Conservation (phyloP, 2,797 vertebrate species). For the Bovichtus variegatus region DNA sequence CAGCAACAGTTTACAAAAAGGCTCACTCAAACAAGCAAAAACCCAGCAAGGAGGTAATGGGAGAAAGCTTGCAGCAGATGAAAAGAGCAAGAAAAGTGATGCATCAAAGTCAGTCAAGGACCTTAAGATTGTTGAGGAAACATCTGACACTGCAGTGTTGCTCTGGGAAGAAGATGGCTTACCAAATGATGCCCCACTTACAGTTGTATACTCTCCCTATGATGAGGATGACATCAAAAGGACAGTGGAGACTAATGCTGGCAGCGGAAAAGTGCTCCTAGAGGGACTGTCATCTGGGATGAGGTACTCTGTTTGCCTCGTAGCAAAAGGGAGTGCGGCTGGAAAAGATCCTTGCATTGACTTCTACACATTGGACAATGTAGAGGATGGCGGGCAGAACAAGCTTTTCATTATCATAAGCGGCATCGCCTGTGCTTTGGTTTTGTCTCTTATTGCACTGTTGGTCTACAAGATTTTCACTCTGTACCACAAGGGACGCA, state of each 20-base stretch:
- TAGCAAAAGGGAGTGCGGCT: slow-evolving; percentile 85
- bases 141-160: slow-evolving; percentile 89
- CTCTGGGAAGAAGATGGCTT: slow-evolving; percentile 87
- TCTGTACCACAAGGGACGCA: slow-evolving; percentile 85
- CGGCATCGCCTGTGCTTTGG: slow-evolving; percentile 86
- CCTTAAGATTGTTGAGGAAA: slow-evolving; percentile 89
- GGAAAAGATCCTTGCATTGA: slow-evolving; percentile 91
- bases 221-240: slow-evolving; percentile 89
- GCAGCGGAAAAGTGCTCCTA: slow-evolving; percentile 90
- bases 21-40: slow-evolving; percentile 59
- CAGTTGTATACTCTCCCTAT: slow-evolving; percentile 92
- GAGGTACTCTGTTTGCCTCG: slow-evolving; percentile 93
- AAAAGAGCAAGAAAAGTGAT: slow-evolving; percentile 75
- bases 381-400: slow-evolving; percentile 71
- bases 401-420: slow-evolving; percentile 85
- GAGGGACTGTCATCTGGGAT: slow-evolving; percentile 89
- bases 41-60: slow-evolving; percentile 58
- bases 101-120: slow-evolving; percentile 80
- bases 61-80: slow-evolving; percentile 78
- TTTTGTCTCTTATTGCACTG: slow-evolving; percentile 89
- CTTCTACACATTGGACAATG: slow-evolving; percentile 87
- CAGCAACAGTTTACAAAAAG: slow-evolving; percentile 53
- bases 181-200: slow-evolving; percentile 80
- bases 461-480: slow-evolving; percentile 93
- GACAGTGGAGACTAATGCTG: slow-evolving; percentile 86